phyloP scores from a whole-genome alignment of 2,797 vertebrate species.

The Enteromius treurensis region DNA sequence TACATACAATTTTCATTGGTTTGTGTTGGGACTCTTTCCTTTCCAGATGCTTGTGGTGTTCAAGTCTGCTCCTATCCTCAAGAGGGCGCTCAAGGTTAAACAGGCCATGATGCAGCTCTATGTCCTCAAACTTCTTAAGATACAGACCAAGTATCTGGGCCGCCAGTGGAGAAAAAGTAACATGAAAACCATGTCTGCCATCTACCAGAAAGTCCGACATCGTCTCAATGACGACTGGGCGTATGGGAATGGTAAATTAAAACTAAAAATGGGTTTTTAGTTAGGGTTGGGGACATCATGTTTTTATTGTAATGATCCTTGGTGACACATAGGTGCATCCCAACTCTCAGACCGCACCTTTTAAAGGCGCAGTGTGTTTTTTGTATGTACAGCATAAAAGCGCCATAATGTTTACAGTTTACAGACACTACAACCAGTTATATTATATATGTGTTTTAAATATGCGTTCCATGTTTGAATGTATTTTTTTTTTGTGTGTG shows the following conservation, averaged over 20 bases:
- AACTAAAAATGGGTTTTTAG: background rate
- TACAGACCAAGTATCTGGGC: constrained; percentile 96
- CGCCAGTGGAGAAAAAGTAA: constrained; percentile 98
- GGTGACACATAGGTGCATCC: too few relatives aligned
- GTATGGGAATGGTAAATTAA: constrained; percentile 88
- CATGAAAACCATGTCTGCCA: constrained; percentile 99
- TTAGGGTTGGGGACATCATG: too few relatives aligned
- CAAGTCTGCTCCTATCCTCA: constrained; percentile 94
- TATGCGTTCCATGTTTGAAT: too few relatives aligned
- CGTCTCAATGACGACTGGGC: constrained; percentile 97
- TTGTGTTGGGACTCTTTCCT: background rate
- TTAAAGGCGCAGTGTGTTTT: too few relatives aligned
- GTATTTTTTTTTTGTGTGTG: too few relatives aligned
- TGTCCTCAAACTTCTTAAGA: constrained; percentile 92
- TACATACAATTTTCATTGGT: background rate
- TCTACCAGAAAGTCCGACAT: constrained; percentile 97
- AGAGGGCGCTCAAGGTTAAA: constrained; percentile 93
- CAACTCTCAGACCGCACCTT: too few relatives aligned
- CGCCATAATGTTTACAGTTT: too few relatives aligned
- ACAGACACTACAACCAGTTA: too few relatives aligned
- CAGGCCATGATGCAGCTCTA: constrained; percentile 98
- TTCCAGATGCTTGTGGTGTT: constrained; percentile 95
- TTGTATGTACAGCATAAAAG: too few relatives aligned
- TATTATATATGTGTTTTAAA: too few relatives aligned
- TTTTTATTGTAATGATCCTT: too few relatives aligned